These are phyloP conservation scores for Cisticola juncidis DNA, from an alignment of 2,113 vertebrate genomes.

Conservation along the genomic window DNA sequence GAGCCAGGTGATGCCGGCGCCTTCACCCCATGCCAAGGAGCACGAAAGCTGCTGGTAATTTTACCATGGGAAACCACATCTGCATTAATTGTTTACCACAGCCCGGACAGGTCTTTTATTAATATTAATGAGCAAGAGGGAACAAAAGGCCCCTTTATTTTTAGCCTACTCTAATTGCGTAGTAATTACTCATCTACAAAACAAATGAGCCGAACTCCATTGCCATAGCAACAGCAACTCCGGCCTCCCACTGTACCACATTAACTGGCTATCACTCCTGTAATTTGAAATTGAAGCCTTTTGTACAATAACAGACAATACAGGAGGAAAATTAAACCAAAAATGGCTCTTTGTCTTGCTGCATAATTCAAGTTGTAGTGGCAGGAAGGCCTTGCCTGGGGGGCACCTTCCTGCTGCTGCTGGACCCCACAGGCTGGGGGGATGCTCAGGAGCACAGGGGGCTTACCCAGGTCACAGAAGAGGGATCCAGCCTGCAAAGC, in stretches of 20 bases:
- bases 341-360: background rate
- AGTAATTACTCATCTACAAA: conserved; percentile 99
- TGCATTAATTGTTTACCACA: conserved; percentile 78
- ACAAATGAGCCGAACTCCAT: conserved; percentile 95
- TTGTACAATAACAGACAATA: conserved; percentile 61
- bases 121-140: conserved; percentile 83
- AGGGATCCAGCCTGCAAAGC: background rate
- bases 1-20: background rate
- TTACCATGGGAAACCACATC: conserved; percentile 62
- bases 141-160: conserved; percentile 84
- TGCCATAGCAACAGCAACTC: conserved; percentile 89
- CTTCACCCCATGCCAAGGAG: background rate
- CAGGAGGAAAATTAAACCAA: conserved; percentile 54
- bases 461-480: background rate
- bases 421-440: accelerated
- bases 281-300: conserved; percentile 83
- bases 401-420: background rate
- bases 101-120: conserved; percentile 82
- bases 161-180: conserved; percentile 93
- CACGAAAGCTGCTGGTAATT: conserved; percentile 18
- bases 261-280: conserved; percentile 86
- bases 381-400: background rate
- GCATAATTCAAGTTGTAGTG: background rate
- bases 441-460: background rate
- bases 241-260: conserved; percentile 85